Percentiles rank a stretch among this genome's conserved stretches.
These are phyloP conservation scores for Aphelocoma californica DNA, from an alignment of 2,797 vertebrate species.

Conservation along the genomic window DNA sequence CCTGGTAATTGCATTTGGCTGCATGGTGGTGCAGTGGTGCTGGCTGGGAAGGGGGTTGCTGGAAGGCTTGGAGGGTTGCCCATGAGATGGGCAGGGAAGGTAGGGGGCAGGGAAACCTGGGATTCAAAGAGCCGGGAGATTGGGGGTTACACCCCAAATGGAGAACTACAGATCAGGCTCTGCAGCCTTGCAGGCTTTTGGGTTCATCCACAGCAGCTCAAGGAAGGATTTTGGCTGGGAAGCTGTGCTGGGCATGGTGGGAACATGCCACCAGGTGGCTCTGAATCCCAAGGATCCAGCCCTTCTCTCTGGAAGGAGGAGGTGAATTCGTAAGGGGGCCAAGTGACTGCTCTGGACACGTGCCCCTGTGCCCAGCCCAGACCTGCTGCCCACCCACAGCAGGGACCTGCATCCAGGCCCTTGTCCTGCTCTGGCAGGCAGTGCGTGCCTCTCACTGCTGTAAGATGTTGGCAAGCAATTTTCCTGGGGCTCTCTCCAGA, in stretches of 20 bases:
- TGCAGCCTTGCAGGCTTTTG: background rate
- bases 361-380: fast-evolving
- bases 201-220: background rate
- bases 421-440: background rate
- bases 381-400: background rate
- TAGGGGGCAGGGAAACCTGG: background rate
- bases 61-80: fast-evolving
- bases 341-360: background rate
- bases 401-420: background rate
- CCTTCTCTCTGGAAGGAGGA: background rate
- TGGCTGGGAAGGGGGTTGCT: background rate
- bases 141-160: background rate
- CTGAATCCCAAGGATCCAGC: conserved; percentile 8
- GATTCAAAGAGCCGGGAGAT: background rate
- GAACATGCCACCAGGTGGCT: conserved; percentile 55
- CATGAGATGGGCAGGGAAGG: background rate
- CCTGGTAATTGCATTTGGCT: background rate
- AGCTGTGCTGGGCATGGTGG: background rate
- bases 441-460: background rate
- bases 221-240: background rate
- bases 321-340: background rate
- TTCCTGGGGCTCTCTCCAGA: background rate
- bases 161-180: background rate
- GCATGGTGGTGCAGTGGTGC: background rate
- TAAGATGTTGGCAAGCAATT: background rate